Conservation (phyloP, 92 coral and sea anemone genomes). For the Chrysogorgia sp. region DNA sequence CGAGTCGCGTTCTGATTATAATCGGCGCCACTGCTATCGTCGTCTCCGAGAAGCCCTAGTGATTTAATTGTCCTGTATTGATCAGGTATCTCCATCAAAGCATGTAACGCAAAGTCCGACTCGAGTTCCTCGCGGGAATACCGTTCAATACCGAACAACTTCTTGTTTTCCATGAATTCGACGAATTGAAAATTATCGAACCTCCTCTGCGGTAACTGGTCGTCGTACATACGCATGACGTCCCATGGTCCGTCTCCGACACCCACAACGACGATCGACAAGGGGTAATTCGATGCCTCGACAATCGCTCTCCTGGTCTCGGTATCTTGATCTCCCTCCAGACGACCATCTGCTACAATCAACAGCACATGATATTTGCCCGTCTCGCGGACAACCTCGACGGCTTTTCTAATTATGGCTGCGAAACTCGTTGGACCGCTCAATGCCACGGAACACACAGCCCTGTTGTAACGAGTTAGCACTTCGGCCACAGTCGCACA, state of each 20-base stretch:
- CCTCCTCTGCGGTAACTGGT: conserved; percentile 75
- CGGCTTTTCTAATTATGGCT: conserved; percentile 84
- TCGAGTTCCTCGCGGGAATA: conserved; percentile 60
- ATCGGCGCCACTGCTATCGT: conserved; percentile 15
- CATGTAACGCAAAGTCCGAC: conserved; percentile 87
- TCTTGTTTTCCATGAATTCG: conserved; percentile 70
- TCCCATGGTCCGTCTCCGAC: conserved; percentile 99
- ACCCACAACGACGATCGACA: conserved; percentile 87
- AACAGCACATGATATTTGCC: conserved; percentile 74
- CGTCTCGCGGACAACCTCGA: conserved; percentile 75
- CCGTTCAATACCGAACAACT: no score
- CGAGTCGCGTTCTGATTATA: conserved; percentile 5
- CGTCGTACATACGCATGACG: conserved; percentile 91
- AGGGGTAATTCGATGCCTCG: conserved; percentile 82
- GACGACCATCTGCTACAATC: conserved; percentile 94
- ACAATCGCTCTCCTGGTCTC: conserved; percentile 86
- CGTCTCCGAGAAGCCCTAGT: conserved; percentile 65
- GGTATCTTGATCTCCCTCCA: conserved; percentile 82
- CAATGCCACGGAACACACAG: conserved; percentile 75
- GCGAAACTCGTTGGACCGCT: conserved; percentile 98
- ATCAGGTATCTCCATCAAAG: conserved; percentile 96
- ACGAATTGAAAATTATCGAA: conserved; percentile 98
- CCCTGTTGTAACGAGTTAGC: conserved; percentile 71
- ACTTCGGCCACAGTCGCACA: conserved; percentile 82
- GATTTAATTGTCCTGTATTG: conserved; percentile 77